These are phyloP conservation scores for Sitta carolinensis DNA, from an alignment of 2,797 vertebrate species.

Conservation along the genomic window DNA sequence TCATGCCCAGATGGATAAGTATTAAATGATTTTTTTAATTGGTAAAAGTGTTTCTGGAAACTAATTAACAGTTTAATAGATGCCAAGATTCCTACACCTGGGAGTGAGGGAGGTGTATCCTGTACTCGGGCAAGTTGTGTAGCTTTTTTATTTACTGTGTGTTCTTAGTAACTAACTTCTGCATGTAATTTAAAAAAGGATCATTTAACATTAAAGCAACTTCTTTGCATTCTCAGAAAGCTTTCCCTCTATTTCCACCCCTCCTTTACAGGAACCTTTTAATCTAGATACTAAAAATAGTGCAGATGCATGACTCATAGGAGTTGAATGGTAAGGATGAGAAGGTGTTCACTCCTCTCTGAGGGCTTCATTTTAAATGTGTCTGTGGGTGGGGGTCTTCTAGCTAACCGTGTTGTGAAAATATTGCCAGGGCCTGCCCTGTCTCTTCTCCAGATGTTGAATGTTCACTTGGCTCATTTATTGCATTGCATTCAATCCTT, in stretches of 20 bases:
- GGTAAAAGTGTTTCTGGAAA: slow-evolving; percentile 48
- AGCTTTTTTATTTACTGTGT: neutral
- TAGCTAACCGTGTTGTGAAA: neutral
- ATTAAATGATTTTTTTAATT: slow-evolving; percentile 56
- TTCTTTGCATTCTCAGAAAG: neutral
- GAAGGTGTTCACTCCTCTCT: neutral
- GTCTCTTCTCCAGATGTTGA: neutral
- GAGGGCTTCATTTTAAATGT: neutral
- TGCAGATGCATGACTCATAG: neutral
- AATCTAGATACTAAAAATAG: slow-evolving; percentile 1
- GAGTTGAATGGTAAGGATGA: neutral
- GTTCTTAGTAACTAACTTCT: neutral
- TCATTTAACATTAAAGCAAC: neutral
- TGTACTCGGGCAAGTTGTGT: neutral
- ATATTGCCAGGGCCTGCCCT: neutral
- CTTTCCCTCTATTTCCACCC: neutral
- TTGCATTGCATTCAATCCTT: neutral
- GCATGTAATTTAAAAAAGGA: neutral
- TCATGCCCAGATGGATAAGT: slow-evolving; percentile 53
- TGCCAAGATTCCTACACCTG: neutral
- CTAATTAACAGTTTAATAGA: slow-evolving; percentile 40
- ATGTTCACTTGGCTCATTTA: neutral
- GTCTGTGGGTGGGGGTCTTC: neutral
- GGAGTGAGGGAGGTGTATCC: neutral
- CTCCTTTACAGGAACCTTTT: neutral